A percentile compares a stretch with the other conserved stretches of the same genome.
phyloP scores from a whole-genome alignment of 2,113 vertebrate species.

The Centropus bengalensis region DNA sequence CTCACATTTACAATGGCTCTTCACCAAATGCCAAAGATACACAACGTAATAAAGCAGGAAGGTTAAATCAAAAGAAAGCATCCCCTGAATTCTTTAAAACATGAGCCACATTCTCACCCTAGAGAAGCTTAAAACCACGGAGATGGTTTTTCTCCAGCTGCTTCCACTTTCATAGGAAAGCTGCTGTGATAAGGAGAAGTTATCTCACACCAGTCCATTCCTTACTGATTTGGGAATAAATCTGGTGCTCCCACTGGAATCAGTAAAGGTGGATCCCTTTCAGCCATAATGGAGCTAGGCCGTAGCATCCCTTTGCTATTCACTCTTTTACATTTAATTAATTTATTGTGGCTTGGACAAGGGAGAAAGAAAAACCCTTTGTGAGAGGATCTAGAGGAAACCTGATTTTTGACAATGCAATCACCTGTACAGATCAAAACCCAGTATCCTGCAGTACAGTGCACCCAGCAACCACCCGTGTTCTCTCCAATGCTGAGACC shows the following conservation, averaged over 20 bases:
- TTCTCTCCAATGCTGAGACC: background rate
- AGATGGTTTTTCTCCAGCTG: background rate
- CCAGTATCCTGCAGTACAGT: background rate
- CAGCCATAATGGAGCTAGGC: background rate
- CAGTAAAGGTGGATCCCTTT: background rate
- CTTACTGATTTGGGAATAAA: background rate
- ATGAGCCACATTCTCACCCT: background rate
- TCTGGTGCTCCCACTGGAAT: background rate
- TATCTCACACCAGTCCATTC: conserved; percentile 13
- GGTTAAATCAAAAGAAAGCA: conserved; percentile 54
- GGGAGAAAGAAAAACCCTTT: background rate
- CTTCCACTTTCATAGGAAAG: conserved; percentile 31
- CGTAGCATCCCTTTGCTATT: background rate
- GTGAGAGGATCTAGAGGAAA: background rate
- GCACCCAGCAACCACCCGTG: background rate
- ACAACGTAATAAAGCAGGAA: conserved; percentile 36
- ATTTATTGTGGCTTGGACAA: background rate
- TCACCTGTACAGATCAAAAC: background rate
- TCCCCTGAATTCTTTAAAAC: conserved; percentile 51
- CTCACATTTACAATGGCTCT: conserved; percentile 41
- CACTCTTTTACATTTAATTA: background rate
- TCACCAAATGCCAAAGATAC: conserved; percentile 47
- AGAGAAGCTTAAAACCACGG: conserved; percentile 6
- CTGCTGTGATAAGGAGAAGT: conserved; percentile 24
- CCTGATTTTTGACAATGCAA: background rate